Evolutionary conservation across 2,888 invertebrate genomes (phyloP), one percentile per base, ranked within the genome.

Genomic region (Heteromurus nitidus): DNA sequence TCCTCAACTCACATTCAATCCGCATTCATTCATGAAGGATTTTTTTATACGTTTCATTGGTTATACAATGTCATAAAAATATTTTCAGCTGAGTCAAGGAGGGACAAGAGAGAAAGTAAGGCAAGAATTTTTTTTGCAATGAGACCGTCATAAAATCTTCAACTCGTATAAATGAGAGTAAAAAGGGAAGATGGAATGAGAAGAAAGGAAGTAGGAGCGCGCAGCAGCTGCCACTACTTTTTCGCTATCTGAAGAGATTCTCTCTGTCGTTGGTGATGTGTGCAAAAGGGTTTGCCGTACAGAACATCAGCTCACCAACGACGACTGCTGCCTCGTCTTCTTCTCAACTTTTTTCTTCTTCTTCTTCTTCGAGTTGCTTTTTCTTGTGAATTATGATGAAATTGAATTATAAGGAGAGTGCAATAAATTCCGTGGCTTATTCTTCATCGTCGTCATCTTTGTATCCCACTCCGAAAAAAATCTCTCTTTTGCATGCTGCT

Each of bases 341-440:
- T 11, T 3, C 2, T 16, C 53, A 53, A 53, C 36, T 13, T 9
- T 13, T 36, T 18, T 26, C 58, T 24, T 24, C 26, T 26, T 67
- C 31, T n/a, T n/a, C n/a, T 36, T 36, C 13, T 13, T 36, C 58
- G 68, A 44, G 53, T 42, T 68, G 31, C 62, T 70, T 62, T 77
- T 64, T 36, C 28, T 67, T 30, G 20, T 72, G 74, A 74, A 58
- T 73, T 47, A 68, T 68, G 68, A 68, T 73, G 80, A 80, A 80
- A 80, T 80, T 80, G 73, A 80, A 73, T 80, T 80, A 80, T 80
- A 80, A 73, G 68, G 31, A 53, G 31, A 74, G 68, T 74, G 74
- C 74, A 68, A 80, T 80, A 80, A 80, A 80, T 73, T 80, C 80
- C 68, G 22, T 58, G 50, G 74, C 50, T 68, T 74, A 68, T 80